Conservation (phyloP, 2,113 vertebrate species). For the Neopipo cinnamomea region DNA sequence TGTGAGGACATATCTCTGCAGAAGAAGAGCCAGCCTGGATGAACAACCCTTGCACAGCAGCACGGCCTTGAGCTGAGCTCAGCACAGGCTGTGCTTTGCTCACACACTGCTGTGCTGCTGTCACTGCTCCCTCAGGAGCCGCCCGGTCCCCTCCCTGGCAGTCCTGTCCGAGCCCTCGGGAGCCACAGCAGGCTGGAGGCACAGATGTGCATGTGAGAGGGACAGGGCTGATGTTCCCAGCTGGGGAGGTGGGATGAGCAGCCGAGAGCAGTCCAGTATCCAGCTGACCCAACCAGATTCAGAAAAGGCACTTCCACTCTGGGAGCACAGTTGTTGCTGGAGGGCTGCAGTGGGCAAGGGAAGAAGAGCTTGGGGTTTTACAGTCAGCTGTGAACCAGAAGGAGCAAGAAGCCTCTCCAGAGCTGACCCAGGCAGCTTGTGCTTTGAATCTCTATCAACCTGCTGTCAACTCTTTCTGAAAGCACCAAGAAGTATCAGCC, state of each 20-base stretch:
- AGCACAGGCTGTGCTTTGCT: accelerated
- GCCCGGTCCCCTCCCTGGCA: not conserved
- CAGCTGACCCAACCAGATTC: not conserved
- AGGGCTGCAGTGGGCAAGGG: not conserved
- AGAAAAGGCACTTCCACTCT: not conserved
- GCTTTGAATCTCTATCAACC: not conserved
- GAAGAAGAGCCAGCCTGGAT: not conserved
- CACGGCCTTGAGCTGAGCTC: not conserved
- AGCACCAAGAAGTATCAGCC: not conserved
- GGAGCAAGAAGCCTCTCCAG: not conserved
- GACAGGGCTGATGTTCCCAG: accelerated
- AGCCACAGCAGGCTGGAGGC: not conserved
- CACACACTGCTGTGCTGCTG: not conserved
- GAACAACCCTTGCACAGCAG: not conserved
- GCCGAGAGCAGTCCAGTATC: not conserved
- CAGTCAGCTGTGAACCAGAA: not conserved
- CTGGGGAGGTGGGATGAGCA: not conserved
- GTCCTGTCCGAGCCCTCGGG: not conserved
- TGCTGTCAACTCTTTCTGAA: not conserved
- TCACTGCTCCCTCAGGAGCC: not conserved
- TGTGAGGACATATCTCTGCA: not conserved
- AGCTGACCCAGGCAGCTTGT: not conserved
- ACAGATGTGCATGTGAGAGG: accelerated
- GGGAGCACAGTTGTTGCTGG: not conserved
- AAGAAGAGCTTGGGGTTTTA: not conserved